Percentiles rank a stretch among this genome's conserved stretches.
Conservation (phyloP, 53 echinoderm and acorn worm species). For the Pentamera pediparva region DNA sequence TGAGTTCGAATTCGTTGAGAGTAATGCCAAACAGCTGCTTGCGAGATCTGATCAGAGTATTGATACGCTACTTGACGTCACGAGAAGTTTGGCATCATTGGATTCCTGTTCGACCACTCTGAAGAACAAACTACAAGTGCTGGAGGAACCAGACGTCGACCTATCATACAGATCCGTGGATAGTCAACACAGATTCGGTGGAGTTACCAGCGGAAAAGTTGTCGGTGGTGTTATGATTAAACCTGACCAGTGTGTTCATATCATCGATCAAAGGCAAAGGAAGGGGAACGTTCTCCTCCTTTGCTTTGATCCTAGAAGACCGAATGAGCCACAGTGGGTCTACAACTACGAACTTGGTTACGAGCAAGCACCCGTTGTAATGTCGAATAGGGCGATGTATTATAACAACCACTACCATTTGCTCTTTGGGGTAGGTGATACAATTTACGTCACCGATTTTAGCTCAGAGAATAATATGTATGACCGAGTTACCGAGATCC, state of each 20-base stretch:
- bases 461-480: neutral
- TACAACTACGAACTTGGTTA: neutral
- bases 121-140: too few species aligned
- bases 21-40: too few species aligned
- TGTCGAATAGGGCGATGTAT: neutral
- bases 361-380: neutral
- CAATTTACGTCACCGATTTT: neutral
- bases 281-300: neutral
- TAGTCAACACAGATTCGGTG: neutral
- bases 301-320: neutral
- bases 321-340: neutral
- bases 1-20: too few species aligned
- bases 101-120: too few species aligned
- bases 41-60: too few species aligned
- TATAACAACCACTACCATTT: neutral
- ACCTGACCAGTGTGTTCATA: neutral
- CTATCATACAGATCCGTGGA: too few species aligned
- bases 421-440: neutral
- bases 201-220: neutral
- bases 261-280: neutral
- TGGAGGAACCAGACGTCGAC: too few species aligned
- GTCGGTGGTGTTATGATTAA: conserved; percentile 6
- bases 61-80: too few species aligned
- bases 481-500: neutral
- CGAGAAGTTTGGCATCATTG: too few species aligned